Evolutionary conservation across 1,140 invertebrate genomes (phyloP), one percentile per base, ranked within the genome.

Genomic region (Cydia pomonella): DNA sequence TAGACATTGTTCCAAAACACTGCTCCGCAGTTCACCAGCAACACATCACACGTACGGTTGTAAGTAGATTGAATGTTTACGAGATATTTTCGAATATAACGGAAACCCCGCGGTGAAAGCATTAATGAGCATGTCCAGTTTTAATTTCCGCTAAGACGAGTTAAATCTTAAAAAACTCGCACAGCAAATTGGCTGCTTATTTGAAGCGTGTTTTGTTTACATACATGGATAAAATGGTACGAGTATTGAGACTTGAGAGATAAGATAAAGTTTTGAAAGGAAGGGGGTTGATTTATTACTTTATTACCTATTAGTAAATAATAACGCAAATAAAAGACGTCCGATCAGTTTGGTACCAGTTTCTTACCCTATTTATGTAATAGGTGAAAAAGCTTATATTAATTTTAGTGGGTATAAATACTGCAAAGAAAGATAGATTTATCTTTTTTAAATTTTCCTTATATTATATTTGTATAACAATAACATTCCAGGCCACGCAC

Each of bases 61-160:
- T 59, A 33, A 69, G 27, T 84, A 85, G 76, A 82, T 83, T 84
- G 82, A 77, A 82, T 86, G 78, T 86, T 87, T 85, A 82, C 80
- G 75, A 83, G 78, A 85, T 82, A 89, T 84, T 83, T 79, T 79
- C 69, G 83, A 85, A 83, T 82, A 77, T 83, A 86, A 86, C 84
- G 84, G 84, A 86, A 87, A 86, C 79, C 79, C 76, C 76, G 74
- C 76, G 82, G 87, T 80, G 89, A 91, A 91, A 89, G 87, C 80
- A 79, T 80, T 89, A 87, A 89, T 89, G 82, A 84, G 79, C 78
- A 83, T 82, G 76, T 80, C 80, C 82, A 85, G 82, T 87, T 86
- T 86, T 87, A 85, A 87, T 89, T 89, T 87, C 83, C 79, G 80
- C 79, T 79, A 81, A 84, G 78, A 83, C 69, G 69, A 74, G 38